Conservation (phyloP, 2,113 vertebrate species). For the Drymodes brunneopygia region DNA sequence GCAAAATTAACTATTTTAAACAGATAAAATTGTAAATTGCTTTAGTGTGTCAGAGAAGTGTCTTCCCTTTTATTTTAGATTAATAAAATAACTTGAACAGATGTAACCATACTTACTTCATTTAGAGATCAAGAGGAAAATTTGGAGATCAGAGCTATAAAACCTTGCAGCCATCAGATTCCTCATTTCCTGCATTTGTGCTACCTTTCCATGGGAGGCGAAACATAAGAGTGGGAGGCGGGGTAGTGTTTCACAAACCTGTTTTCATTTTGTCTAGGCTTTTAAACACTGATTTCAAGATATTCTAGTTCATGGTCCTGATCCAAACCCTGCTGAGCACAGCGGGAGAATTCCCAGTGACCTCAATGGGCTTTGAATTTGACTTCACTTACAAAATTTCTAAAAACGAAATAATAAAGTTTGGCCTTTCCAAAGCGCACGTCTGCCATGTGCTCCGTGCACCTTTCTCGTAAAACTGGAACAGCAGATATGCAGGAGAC, state of each 20-base stretch:
- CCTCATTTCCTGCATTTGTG: not conserved
- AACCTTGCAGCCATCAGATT: not conserved
- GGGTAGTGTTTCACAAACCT: not conserved
- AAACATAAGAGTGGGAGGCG: not conserved
- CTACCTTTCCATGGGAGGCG: not conserved
- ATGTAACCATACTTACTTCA: not conserved
- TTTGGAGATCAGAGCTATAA: not conserved
- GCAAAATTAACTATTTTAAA: not conserved
- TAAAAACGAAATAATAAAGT: not conserved
- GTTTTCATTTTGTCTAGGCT: not conserved
- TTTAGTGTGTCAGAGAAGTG: not conserved
- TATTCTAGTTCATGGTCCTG: not conserved
- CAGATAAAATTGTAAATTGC: not conserved
- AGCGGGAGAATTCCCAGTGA: not conserved
- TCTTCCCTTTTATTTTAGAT: not conserved
- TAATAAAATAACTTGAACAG: not conserved
- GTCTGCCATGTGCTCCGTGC: not conserved
- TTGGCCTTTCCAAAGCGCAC: not conserved
- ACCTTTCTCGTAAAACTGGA: not conserved
- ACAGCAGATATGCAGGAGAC: not conserved
- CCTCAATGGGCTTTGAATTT: not conserved
- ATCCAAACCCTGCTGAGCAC: not conserved
- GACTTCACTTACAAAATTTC: not conserved
- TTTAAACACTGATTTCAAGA: conserved; percentile 24
- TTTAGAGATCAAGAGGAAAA: not conserved